These are phyloP conservation scores for Aromia moschata DNA, from an alignment of 2,888 invertebrate species.

Conservation along the genomic window DNA sequence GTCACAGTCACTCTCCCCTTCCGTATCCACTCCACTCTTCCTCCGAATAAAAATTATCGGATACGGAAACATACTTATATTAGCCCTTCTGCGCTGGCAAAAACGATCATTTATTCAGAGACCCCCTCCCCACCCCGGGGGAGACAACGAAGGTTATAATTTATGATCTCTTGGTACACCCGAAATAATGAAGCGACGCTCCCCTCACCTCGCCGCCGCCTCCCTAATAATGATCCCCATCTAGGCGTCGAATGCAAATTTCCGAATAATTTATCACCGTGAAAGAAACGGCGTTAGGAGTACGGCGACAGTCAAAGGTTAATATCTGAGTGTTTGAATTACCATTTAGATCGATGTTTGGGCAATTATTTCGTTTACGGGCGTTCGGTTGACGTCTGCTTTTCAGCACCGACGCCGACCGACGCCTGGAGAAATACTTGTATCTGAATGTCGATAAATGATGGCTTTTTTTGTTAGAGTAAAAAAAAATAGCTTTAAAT, in stretches of 20 bases:
- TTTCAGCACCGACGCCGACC: no score
- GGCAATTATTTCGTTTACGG: constrained; percentile 1
- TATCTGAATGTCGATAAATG: no score
- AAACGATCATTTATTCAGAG: constrained; percentile 13
- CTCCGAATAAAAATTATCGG: no score
- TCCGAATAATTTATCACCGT: constrained; percentile 13
- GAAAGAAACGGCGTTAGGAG: not conserved
- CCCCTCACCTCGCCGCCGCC: constrained; percentile 6
- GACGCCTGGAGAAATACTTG: no score
- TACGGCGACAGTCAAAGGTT: not conserved
- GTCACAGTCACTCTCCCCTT: no score
- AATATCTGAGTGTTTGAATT: constrained; percentile 19
- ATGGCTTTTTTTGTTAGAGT: not conserved
- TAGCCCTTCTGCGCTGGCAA: not conserved
- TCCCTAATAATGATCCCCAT: constrained; percentile 17
- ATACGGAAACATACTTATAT: constrained; percentile 2
- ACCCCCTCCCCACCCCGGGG: not conserved
- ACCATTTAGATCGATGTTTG: constrained; percentile 16
- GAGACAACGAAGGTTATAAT: constrained; percentile 15
- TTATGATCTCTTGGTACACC: constrained; percentile 20
- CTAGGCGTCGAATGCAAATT: constrained; percentile 22
- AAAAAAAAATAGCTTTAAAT: not conserved
- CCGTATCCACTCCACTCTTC: no score
- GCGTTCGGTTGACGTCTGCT: not conserved
- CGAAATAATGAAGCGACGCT: constrained; percentile 18